Evolutionary conservation across 1,140 invertebrate species (phyloP), one percentile per base, ranked within the genome.

Genomic region (Stegodyphus dumicola): DNA sequence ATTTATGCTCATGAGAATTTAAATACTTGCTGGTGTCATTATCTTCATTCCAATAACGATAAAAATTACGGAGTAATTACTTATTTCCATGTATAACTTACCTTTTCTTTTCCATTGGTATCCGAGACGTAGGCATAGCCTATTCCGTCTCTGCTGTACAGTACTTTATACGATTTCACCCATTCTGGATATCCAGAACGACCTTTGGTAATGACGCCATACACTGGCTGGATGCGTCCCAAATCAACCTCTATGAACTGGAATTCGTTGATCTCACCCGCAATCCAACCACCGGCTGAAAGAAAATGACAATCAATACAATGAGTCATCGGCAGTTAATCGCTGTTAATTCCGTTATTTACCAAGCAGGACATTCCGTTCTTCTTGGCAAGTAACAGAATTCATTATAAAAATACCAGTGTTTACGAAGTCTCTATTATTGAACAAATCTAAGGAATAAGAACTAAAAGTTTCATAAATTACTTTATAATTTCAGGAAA

Each of bases 251-350:
- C 77, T n/a, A 84, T 90, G 90, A 93, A 95, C 89, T 94, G 93
- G 81, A 93, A 90, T 76, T 90, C 89, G 88, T 94, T 92, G 4
- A 90, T 89, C n/a, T 90, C 89, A 65, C 89, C 88, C 1, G 95
- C 93, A 67, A 92, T 92, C 95, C 95, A 96, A 88, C 92, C 92
- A 51, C 93, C 93, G 67, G 56, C 81, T 78, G 56, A 53, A 80
- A 64, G 0, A 65, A 15, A 60, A 11, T 60, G 56, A 9, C 9
- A 1, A 5, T 60, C 56, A 5, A 15, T 60, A 60, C 56, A 60
- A 60, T 33, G 33, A 33, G 33, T 33, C 33, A 33, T 33, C 33
- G 33, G 1, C 33, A 33, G 3, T 33, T 33, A 33, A 33, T 33
- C 33, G 33, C 33, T 33, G n/a, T 33, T 33, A 33, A 33, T 33